These are phyloP conservation scores for Toxonevra muliebris DNA, from an alignment of 2,888 invertebrate species.

Conservation along the genomic window DNA sequence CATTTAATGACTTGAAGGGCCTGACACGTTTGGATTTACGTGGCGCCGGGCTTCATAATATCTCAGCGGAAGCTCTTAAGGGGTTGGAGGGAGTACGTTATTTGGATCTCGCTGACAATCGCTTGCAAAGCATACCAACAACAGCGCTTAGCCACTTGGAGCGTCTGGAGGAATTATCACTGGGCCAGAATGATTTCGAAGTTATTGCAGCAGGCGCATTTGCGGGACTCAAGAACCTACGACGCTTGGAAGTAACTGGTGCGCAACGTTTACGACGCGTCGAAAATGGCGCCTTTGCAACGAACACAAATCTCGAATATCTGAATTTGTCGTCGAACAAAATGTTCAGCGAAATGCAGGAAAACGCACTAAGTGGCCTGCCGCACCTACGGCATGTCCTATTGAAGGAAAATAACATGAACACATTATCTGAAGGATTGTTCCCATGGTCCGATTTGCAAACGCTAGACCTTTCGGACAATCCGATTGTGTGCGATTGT, in stretches of 20 bases:
- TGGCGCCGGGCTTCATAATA: slow-evolving; percentile 82
- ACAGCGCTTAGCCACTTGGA: slow-evolving; percentile 75
- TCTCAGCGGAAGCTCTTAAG: slow-evolving; percentile 79
- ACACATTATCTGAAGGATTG: slow-evolving; percentile 79
- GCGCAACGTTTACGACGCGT: slow-evolving; percentile 77
- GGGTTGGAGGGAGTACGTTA: slow-evolving; percentile 80
- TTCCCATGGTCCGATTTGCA: slow-evolving; percentile 82
- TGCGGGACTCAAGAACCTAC: slow-evolving; percentile 79
- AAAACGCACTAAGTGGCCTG: slow-evolving; percentile 79
- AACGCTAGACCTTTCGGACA: slow-evolving; percentile 81
- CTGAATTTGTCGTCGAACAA: slow-evolving; percentile 81
- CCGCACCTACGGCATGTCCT: slow-evolving; percentile 81
- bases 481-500: slow-evolving; percentile 84
- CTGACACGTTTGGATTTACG: slow-evolving; percentile 81
- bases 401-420: slow-evolving; percentile 81
- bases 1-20: slow-evolving; percentile 80
- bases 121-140: slow-evolving; percentile 78
- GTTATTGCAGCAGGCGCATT: slow-evolving; percentile 78
- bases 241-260: slow-evolving; percentile 80
- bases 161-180: slow-evolving; percentile 80
- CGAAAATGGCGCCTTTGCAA: slow-evolving; percentile 80
- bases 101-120: slow-evolving; percentile 83
- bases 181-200: slow-evolving; percentile 85
- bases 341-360: slow-evolving; percentile 76
- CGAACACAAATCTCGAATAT: slow-evolving; percentile 83